Base-by-base conservation (phyloP, 2,113 vertebrate genomes). In the Pantherophis guttatus region DNA sequence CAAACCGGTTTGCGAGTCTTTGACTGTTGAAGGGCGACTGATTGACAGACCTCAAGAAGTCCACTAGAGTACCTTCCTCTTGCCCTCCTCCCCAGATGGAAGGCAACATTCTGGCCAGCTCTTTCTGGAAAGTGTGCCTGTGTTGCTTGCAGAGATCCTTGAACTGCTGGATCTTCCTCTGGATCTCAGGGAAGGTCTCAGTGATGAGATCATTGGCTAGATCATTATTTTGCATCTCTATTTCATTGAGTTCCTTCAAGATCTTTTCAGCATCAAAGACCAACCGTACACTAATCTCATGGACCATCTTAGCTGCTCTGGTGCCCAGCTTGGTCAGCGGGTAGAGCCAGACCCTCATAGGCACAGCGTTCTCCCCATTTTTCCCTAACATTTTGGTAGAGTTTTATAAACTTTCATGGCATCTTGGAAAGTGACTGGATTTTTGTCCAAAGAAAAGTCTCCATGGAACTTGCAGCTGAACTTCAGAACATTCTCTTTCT, bases 161-260 rank as follows among this genome's bases (percentile, higher is more conserved):
- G n/a, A 97, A 0, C 21, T 12, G 57, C 33, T 55, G 24, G 1
- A 97, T 11, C 29, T 96, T 44, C 3, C 44, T 96, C 52, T 70
- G 5, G 6, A 97, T 88, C 86, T 97, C 95, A 26, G 95, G 94
- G 91, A 97, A 97, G 15, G 4, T 85, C 21, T 21, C 19, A 50
- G 62, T 13, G 24, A 70, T 55, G 3, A 90, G 55, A 21, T 57
- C 5, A 44, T 29, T 29, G 44, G 88, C 95, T n/a, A 94, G 5
- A 54, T 98, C 97, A 0, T 97, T 97, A 62, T 93, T 96, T 33
- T 86, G 91, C 57, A 58, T 97, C 26, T 95, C 58, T 1, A 90
- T 10, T 1, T 96, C 95, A 48, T 12, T 90, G 53, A 97, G 92
- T 10, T 95, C 70, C 65, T 97, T 95, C 39, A 96, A 39, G 50